Base-by-base conservation (phyloP, 2,888 invertebrate species). In the Plagodis pulveraria region DNA sequence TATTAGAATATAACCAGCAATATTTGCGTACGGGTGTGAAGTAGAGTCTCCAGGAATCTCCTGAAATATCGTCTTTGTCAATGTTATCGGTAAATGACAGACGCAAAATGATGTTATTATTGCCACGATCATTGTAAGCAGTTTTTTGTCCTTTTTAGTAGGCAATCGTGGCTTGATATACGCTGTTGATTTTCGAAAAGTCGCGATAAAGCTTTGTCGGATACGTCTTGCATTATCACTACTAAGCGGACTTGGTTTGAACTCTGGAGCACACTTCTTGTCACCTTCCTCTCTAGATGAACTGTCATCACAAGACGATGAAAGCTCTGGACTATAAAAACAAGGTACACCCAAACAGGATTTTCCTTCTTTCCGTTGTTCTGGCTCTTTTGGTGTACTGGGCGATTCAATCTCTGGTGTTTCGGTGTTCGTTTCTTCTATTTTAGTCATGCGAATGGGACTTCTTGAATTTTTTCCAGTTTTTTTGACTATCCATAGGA, bases 31-130 rank as follows among this genome's bases (percentile, higher is more conserved):
- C 73, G 94, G 93, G 72, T 94, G 90, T 22, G 95, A 93, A 0
- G 94, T 93, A 32, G 94, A 89, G 22, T 22, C 22, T 22, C 22
- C 22, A 22, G 22, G 22, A 22, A 22, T 22, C 41, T 94, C 94
- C 67, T 94, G 94, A 73, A 95, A 95, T 49, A 97, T 95, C 10
- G 80, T 80, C 89, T 98, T 98, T 41, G 97, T 96, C 43, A 98
- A 94, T 0, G 98, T 98, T 58, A 98, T 97, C 0, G 98, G 98
- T 56, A 98, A 91, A 81, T 98, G 98, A 78, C 98, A 98, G n/a
- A 96, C 93, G 42, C 97, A 94, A 77, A 98, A 98, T 33, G 98
- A 96, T 36, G 97, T 90, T 86, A 98, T 98, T 70, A 98, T 98
- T 11, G 97, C 97, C 54, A 98, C 91, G 40, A 98, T 98, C 98